Base-by-base conservation (phyloP, 2,797 vertebrate genomes). In the Microctenopoma stevenorrisi region DNA sequence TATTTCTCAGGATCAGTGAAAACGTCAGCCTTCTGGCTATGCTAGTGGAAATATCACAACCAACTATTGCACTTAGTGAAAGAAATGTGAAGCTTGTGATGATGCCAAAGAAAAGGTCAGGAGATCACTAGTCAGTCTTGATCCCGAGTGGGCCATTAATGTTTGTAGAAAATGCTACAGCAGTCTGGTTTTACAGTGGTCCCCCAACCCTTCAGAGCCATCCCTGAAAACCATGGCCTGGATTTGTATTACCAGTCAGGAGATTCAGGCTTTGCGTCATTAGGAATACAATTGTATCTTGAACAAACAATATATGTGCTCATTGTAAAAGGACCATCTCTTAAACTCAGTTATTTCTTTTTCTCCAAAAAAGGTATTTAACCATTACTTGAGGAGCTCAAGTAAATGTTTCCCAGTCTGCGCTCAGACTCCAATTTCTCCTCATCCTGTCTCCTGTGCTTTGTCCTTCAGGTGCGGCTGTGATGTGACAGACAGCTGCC, bases 401-500 rank as follows among this genome's bases (percentile, higher is more conserved):
- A 43, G 42, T 4, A 11, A 33, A 13, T 0, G 2, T 2, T 11
- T 47, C 33, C n/a, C 37, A 0, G 30, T 30, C 38, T 25, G 42
- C 38, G 42, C 42, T 53, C 25, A 7, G 25, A 46, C 46, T 43
- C 22, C 16, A 43, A 42, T 54, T 18, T 26, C 12, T 30, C 7
- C n/a, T 18, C 0, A 2, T 58, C 42, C 55, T 25, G 43, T 81
- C 59, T 70, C 72, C 52, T 22, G 14, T 26, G 33, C 63, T 42
- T 74, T 63, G 86, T 89, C 86, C 87, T 88, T 88, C 87, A 86
- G 87, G 84, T 82, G 73, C 64, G 67, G 78, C 35, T 15, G 59
- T 59, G 76, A 78, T 79, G 88, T 82, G 88, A 89, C 82, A 81
- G 85, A 85, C 86, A 86, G 85, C 86, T 81, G 82, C 79, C 87